Base-by-base conservation (phyloP, 2,797 vertebrate species). In the Lerista edwardsae region DNA sequence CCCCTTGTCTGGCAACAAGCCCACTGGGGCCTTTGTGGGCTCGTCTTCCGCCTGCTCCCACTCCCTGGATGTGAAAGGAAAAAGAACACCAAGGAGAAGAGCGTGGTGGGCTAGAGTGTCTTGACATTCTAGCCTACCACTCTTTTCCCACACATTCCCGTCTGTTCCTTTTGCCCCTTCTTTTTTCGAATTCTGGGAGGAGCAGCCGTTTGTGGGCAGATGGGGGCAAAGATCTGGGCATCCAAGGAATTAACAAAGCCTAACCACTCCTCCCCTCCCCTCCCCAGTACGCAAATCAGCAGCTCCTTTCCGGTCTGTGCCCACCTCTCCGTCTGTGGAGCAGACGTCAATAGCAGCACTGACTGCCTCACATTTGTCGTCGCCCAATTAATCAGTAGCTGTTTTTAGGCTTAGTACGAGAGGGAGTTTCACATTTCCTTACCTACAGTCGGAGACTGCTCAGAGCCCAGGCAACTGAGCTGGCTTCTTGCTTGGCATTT, bases 331-430 rank as follows among this genome's bases (percentile, higher is more conserved):
- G 55, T 77, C 64, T 82, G 80, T 80, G 88, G 84, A 91, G 84
- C 82, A 80, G 69, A 78, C 82, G 84, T 89, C 88, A 72, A 85
- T 89, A 89, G 27, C 86, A 90, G 57, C 62, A 51, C 75, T 39
- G 84, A 59, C 84, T 59, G 87, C 67, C 81, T 83, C 69, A 72
- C 68, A 88, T 89, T 90, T 83, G 62, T 79, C 87, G 87, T 90
- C 83, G 71, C 74, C 84, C 90, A 90, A 85, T 85, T 80, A 84
- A 93, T 92, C 88, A 84, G 82, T 87, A 90, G 41, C 72, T 79
- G 34, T 9, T 31, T 31, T 74, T 83, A 71, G 23, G 31, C 39
- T 84, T 36, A 27, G 61, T 67, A 36, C 4, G 11, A n/a, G 77
- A 23, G 51, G 14, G 31, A 83, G 76, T 34, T 80, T 2, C 0